Base-by-base conservation (phyloP, 2,797 vertebrate genomes). In the Vipera ursinii region DNA sequence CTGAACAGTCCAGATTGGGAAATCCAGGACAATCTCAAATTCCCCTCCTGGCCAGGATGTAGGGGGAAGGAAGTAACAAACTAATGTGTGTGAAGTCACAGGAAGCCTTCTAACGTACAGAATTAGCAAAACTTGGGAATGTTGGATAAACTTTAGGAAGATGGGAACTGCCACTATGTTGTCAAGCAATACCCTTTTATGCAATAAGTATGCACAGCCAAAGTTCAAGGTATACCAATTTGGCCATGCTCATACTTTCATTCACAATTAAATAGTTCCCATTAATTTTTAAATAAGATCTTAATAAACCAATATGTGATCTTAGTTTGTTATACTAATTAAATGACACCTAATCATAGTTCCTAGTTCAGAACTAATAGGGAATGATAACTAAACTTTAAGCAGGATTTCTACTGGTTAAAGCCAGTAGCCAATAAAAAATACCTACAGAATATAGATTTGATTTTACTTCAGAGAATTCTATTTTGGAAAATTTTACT, bases 21-120 rank as follows among this genome's bases (percentile, higher is more conserved):
- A 92, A 92, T 92, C 82, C 38, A 53, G 92, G 92, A 60, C 61
- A 51, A 51, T 87, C 89, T 53, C 14, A 59, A 15, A 32, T 90
- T 73, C 14, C 55, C 24, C 44, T 10, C 61, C 51, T 22, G 44
- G 22, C 57, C 90, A 90, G 89, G 82, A 92, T 90, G 89, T 56
- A 32, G 51, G 60, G 88, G 53, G 20, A 90, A 44, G 82, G 60
- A 59, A 14, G 10, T 3, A 65, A n/a, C 22, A 69, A 48, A 65
- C 4, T 20, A 32, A 12, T 61, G 60, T n/a, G 48, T 61, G 87
- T 85, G 89, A 73, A 9, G 32, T 59, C 78, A 51, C 6, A 12
- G 17, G 22, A 13, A 13, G 0, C 0, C 28, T 44, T 82, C 44
- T 53, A 2, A 32, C 53, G 78, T 73, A 38, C 53, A 57, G 86